A percentile compares a stretch with the other conserved stretches of the same genome.
phyloP scores from a whole-genome alignment of 2,797 vertebrate species.

The Anableps anableps region DNA sequence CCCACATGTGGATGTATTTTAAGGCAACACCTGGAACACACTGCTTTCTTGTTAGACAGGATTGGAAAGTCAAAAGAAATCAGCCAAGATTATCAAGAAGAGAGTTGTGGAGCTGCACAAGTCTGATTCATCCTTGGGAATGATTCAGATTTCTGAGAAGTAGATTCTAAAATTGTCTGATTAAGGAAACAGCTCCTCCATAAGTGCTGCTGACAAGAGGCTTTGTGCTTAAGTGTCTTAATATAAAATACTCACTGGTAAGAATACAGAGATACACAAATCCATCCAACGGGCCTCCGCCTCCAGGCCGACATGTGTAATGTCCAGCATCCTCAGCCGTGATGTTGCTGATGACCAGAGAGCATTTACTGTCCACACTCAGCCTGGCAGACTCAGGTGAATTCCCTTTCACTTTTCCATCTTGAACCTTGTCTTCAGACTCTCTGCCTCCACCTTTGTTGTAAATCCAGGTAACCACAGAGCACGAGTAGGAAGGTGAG shows the following conservation, averaged over 20 bases:
- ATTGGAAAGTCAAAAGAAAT: too few species aligned
- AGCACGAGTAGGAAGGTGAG: background rate
- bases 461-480: background rate
- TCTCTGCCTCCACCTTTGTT: accelerated
- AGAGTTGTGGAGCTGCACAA: too few species aligned
- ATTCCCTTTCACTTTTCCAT: accelerated
- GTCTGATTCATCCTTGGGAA: too few species aligned
- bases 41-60: too few species aligned
- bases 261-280: accelerated
- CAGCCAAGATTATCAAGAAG: too few species aligned
- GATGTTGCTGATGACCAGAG: slow-evolving; percentile 27
- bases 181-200: background rate
- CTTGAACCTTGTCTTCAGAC: accelerated
- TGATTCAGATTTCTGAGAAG: too few species aligned
- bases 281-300: accelerated
- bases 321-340: slow-evolving; percentile 18
- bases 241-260: slow-evolving; percentile 29
- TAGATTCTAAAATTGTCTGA: too few species aligned
- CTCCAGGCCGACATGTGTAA: background rate
- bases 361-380: slow-evolving; percentile 15
- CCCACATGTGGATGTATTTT: too few species aligned
- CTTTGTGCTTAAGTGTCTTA: background rate
- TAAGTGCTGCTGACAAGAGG: too few species aligned
- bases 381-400: background rate
- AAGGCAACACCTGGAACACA: too few species aligned